Evolutionary conservation across 92 coral and sea anemone genomes (phyloP).

Genomic region (Palythoa caribaeorum): DNA sequence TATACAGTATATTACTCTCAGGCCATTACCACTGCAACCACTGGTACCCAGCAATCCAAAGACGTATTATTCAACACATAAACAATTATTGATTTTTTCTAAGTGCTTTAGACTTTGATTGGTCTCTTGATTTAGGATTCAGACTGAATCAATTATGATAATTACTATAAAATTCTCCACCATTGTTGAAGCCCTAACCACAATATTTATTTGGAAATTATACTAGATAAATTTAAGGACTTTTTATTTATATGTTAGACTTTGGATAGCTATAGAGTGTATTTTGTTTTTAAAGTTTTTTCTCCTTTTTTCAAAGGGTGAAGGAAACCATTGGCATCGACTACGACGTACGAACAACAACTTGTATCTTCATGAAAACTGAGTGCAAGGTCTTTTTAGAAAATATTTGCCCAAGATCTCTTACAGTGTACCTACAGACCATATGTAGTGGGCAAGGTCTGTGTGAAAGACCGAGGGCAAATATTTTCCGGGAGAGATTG

Average conservation of each 20-base stretch:
- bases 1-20: too few species aligned
- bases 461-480: too few species aligned
- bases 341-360: conserved; percentile 40
- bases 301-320: conserved; percentile 31
- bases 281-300: not conserved
- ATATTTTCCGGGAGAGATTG: not conserved
- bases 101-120: too few species aligned
- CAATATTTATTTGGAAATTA: too few species aligned
- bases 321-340: conserved; percentile 50
- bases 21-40: too few species aligned
- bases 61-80: too few species aligned
- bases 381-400: not conserved
- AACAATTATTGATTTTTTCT: too few species aligned
- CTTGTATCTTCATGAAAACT: not conserved
- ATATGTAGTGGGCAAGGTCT: not conserved
- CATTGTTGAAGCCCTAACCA: too few species aligned
- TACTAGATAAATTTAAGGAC: not conserved
- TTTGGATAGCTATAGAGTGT: not conserved
- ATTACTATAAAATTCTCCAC: too few species aligned
- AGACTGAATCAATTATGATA: too few species aligned
- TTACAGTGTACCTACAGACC: not conserved
- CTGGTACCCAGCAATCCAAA: too few species aligned
- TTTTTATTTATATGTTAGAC: not conserved
- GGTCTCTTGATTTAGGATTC: too few species aligned
- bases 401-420: not conserved